These are phyloP conservation scores for Lepus europaeus DNA, from an alignment of 2,113 vertebrate genomes.

Conservation along the genomic window DNA sequence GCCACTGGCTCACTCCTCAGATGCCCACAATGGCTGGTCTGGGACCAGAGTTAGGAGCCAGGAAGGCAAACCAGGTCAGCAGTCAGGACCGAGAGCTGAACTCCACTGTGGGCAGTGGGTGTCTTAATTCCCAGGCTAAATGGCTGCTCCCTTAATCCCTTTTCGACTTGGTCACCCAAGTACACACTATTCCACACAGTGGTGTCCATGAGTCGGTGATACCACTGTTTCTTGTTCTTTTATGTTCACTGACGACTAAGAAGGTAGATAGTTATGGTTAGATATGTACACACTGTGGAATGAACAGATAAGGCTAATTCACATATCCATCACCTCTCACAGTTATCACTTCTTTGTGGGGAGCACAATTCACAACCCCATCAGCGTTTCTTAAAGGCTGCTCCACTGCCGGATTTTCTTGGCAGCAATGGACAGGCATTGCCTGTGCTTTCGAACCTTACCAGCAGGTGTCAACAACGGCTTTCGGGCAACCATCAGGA, in stretches of 20 bases:
- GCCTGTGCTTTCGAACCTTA: slow-evolving; percentile 37
- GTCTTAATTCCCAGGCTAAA: too few relatives aligned
- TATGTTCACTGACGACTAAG: background rate
- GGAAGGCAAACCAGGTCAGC: too few relatives aligned
- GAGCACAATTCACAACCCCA: background rate
- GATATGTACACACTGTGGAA: background rate
- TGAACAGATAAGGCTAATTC: background rate
- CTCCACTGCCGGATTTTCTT: background rate
- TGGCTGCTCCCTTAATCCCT: background rate
- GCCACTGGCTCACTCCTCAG: too few relatives aligned
- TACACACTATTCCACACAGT: background rate
- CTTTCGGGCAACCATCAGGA: background rate
- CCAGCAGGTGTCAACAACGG: slow-evolving; percentile 56
- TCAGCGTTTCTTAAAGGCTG: background rate
- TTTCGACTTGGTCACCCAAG: background rate
- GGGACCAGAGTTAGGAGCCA: too few relatives aligned
- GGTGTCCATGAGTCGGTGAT: background rate
- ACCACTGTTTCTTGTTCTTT: background rate
- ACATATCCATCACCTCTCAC: background rate
- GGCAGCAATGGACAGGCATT: background rate
- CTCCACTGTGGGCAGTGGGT: too few relatives aligned
- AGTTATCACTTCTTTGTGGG: background rate
- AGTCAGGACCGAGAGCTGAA: too few relatives aligned
- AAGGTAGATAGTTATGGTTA: background rate
- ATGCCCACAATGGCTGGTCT: too few relatives aligned